phyloP scores from a whole-genome alignment of 2,888 invertebrate genomes.

The Callyntrura sp. region DNA sequence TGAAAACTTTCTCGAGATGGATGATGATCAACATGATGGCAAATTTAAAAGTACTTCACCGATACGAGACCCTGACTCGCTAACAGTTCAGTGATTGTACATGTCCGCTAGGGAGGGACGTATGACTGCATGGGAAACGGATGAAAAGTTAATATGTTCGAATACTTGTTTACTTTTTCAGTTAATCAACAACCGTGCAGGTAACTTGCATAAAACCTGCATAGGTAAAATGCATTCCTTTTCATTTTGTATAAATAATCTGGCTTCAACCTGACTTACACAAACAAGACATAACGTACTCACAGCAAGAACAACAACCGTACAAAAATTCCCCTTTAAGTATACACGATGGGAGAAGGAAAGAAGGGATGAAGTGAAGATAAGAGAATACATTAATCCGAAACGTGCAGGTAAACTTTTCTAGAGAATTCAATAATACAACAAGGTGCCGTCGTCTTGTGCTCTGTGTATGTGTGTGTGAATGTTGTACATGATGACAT shows the following conservation, averaged over 20 bases:
- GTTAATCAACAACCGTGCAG: not conserved
- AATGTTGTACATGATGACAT: not conserved
- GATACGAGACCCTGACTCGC: not conserved
- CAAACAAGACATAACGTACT: slow-evolving; percentile 1
- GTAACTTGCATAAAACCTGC: slow-evolving; percentile 31
- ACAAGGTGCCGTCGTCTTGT: not conserved
- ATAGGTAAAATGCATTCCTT: not conserved
- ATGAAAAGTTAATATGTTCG: not conserved
- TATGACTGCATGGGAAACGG: not conserved
- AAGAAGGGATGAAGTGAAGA: not conserved
- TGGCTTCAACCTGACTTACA: slow-evolving; percentile 2
- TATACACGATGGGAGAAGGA: not conserved
- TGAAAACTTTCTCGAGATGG: not conserved
- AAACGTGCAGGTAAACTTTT: slow-evolving; percentile 44
- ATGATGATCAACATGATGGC: too few relatives aligned
- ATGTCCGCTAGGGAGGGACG: too few relatives aligned
- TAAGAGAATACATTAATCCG: slow-evolving; percentile 30
- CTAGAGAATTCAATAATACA: slow-evolving; percentile 38
- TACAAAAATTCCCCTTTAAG: slow-evolving; percentile 13
- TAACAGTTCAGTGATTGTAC: too few relatives aligned
- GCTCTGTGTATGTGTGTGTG: not conserved
- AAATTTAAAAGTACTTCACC: not conserved
- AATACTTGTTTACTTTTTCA: slow-evolving; percentile 4
- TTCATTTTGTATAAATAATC: slow-evolving; percentile 1
- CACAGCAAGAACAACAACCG: not conserved